Conservation (phyloP, 2,888 invertebrate genomes). For the Phalangium opilio region DNA sequence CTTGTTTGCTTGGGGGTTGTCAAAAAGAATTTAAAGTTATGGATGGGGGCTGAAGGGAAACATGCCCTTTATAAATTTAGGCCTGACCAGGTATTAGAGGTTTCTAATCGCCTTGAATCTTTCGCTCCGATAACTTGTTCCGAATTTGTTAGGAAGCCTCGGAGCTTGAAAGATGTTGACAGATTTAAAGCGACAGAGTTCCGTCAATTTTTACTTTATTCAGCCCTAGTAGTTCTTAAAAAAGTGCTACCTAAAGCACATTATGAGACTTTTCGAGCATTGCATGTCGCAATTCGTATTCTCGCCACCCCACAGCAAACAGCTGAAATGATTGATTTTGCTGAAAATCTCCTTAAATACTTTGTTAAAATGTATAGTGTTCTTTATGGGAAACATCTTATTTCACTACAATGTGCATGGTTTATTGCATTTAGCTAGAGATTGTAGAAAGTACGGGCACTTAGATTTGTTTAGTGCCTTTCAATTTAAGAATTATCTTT, state of each 20-base stretch:
- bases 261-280: slow-evolving; percentile 19
- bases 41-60: slow-evolving; percentile 22
- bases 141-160: slow-evolving; percentile 23
- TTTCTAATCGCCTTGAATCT: too few relatives aligned
- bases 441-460: slow-evolving; percentile 17
- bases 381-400: slow-evolving; percentile 19
- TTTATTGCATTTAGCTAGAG: slow-evolving; percentile 21
- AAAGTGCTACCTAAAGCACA: slow-evolving; percentile 10
- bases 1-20: slow-evolving; percentile 25
- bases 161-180: slow-evolving; percentile 20
- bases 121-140: too few relatives aligned
- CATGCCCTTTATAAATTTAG: too few relatives aligned
- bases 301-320: slow-evolving; percentile 3
- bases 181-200: slow-evolving; percentile 25
- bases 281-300: slow-evolving; percentile 19
- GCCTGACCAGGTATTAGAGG: too few relatives aligned
- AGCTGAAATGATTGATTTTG: slow-evolving; percentile 13
- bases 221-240: slow-evolving; percentile 21
- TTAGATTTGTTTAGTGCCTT: slow-evolving; percentile 21
- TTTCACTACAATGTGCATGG: slow-evolving; percentile 24
- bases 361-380: slow-evolving; percentile 19
- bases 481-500: slow-evolving; percentile 21
- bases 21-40: slow-evolving; percentile 22
- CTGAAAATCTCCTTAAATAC: slow-evolving; percentile 16
- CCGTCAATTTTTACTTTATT: slow-evolving; percentile 22